Conservation (phyloP, 2,888 invertebrate genomes). For the Phrixothrix hirtus region DNA sequence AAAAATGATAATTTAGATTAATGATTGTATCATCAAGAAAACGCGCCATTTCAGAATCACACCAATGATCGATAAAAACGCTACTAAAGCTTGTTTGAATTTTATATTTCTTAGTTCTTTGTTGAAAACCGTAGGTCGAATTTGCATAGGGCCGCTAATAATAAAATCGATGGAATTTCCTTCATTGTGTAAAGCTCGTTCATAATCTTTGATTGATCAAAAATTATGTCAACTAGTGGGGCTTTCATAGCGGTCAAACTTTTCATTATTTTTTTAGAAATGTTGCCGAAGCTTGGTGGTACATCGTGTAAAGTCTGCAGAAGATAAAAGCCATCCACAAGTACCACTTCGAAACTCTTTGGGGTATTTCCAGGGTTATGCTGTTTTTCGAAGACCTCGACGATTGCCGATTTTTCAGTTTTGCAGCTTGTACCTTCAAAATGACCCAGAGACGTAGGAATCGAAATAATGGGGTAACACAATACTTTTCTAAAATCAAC, state of each 20-base stretch:
- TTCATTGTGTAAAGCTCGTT: background rate
- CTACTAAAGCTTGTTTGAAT: background rate
- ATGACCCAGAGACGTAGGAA: background rate
- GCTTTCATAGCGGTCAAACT: background rate
- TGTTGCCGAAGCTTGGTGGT: background rate
- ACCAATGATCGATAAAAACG: conserved; percentile 2
- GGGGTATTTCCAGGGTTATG: background rate
- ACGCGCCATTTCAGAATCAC: background rate
- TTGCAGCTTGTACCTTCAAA: background rate
- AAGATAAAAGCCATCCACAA: too few species aligned
- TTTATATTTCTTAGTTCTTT: conserved; percentile 4
- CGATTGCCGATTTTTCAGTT: background rate
- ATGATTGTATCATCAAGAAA: conserved; percentile 5
- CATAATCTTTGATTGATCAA: background rate
- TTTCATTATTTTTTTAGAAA: background rate
- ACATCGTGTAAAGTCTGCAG: too few species aligned
- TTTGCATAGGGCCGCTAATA: background rate
- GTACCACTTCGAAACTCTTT: background rate
- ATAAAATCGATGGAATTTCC: background rate
- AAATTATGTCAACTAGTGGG: background rate
- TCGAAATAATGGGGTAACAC: background rate
- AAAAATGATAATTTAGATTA: background rate
- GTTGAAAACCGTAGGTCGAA: background rate
- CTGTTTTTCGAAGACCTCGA: background rate
- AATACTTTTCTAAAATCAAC: background rate